phyloP scores from a whole-genome alignment of 2,797 vertebrate genomes.

The Falco naumanni region DNA sequence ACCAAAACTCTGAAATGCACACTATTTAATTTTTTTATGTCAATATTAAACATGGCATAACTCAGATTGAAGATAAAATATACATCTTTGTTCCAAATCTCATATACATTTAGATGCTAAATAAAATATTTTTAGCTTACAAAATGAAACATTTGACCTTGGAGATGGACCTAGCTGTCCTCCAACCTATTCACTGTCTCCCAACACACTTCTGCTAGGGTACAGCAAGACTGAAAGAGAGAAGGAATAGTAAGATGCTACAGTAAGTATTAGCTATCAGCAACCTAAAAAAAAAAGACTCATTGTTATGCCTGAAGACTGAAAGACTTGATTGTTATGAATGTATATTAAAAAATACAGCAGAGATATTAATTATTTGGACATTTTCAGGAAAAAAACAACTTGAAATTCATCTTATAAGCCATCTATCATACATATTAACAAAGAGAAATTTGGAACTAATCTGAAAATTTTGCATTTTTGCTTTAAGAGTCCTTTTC shows the following conservation, averaged over 20 bases:
- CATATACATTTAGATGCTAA: background rate
- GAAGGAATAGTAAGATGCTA: background rate
- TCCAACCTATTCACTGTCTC: background rate
- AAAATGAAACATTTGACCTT: background rate
- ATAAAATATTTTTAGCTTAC: background rate
- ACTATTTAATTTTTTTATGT: background rate
- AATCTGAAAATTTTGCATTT: conserved; percentile 57
- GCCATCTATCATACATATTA: conserved; percentile 52
- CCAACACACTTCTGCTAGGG: background rate
- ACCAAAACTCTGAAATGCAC: background rate
- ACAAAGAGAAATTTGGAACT: conserved; percentile 57
- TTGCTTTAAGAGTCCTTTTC: conserved; percentile 50
- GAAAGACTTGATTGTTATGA: background rate
- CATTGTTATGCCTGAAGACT: background rate
- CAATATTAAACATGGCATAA: background rate
- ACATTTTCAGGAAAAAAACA: conserved; percentile 33
- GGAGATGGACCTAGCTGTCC: background rate
- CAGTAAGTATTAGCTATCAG: background rate
- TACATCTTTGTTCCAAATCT: background rate
- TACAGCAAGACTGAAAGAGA: background rate
- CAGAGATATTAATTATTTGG: conserved; percentile 53
- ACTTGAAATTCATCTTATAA: conserved; percentile 55
- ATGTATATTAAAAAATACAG: conserved; percentile 26
- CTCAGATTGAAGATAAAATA: background rate
- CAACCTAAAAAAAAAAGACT: background rate